Conservation (phyloP, 2,888 invertebrate species). For the Agrenia bidenticulata region DNA sequence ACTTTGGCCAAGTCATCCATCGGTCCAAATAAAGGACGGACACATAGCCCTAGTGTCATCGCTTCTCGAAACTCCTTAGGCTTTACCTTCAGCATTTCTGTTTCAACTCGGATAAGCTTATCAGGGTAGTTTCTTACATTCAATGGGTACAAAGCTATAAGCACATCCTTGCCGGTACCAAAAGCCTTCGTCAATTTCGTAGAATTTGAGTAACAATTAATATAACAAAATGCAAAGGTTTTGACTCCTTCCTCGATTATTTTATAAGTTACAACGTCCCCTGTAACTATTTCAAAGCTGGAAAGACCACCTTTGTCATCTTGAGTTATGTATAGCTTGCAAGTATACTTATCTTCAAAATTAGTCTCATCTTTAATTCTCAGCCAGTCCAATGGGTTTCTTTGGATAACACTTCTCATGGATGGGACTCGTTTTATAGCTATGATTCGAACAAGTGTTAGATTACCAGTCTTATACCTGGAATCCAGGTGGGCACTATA, state of each 20-base stretch:
- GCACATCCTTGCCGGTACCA: neutral
- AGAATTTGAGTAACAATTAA: slow-evolving; percentile 44
- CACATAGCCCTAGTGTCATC: slow-evolving; percentile 48
- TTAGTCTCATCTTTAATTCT: slow-evolving; percentile 41
- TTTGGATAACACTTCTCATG: slow-evolving; percentile 28
- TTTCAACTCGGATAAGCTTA: slow-evolving; percentile 45
- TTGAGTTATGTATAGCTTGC: slow-evolving; percentile 37
- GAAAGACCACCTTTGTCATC: neutral
- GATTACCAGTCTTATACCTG: slow-evolving; percentile 1
- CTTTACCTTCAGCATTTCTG: neutral
- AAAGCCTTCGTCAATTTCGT: neutral
- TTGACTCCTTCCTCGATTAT: slow-evolving; percentile 52
- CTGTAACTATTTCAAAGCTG: slow-evolving; percentile 10
- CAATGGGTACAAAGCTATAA: slow-evolving; percentile 44
- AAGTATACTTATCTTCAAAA: slow-evolving; percentile 33
- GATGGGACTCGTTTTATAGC: slow-evolving; percentile 41
- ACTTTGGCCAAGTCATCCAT: slow-evolving; percentile 47
- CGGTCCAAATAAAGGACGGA: slow-evolving; percentile 54
- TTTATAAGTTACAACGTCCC: slow-evolving; percentile 32
- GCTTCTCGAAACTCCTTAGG: neutral
- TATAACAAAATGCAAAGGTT: slow-evolving; percentile 43
- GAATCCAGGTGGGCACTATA: slow-evolving; percentile 54
- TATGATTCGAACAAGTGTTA: slow-evolving; percentile 36
- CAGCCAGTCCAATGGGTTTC: slow-evolving; percentile 36
- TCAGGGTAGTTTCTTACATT: slow-evolving; percentile 39